Evolutionary conservation across 92 coral and sea anemone species (phyloP).

Genomic region (Epizoanthus illoricatus): DNA sequence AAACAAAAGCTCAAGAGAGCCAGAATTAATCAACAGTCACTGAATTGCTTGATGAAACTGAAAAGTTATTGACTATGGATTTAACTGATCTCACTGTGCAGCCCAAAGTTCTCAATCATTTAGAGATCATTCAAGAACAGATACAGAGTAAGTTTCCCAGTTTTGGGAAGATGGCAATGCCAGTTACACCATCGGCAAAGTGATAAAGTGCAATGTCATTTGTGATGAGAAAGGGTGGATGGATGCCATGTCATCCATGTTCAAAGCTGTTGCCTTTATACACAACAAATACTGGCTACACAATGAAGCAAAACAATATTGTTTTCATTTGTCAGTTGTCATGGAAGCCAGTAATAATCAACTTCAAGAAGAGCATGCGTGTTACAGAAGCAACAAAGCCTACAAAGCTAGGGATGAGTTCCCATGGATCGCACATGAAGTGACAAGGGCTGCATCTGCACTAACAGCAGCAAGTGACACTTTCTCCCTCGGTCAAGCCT

Average conservation of each 20-base stretch:
- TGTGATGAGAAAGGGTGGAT: not conserved
- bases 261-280: slow-evolving; percentile 20
- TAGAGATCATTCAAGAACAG: slow-evolving; percentile 40
- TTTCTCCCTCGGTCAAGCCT: too few relatives aligned
- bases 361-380: slow-evolving; percentile 17
- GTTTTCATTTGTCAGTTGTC: slow-evolving; percentile 6
- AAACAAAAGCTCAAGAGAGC: too few relatives aligned
- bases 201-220: not conserved
- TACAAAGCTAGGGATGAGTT: not conserved
- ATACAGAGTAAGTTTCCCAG: slow-evolving; percentile 34
- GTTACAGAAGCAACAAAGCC: not conserved
- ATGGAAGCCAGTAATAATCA: slow-evolving; percentile 36
- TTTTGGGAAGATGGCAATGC: not conserved
- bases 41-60: too few relatives aligned
- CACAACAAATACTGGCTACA: slow-evolving; percentile 17
- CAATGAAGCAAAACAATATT: slow-evolving; percentile 33
- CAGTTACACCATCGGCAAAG: not conserved
- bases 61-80: too few relatives aligned
- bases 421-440: too few relatives aligned
- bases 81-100: not conserved
- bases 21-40: too few relatives aligned
- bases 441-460: too few relatives aligned
- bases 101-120: slow-evolving; percentile 18
- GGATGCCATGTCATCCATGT: not conserved
- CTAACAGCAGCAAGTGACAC: too few relatives aligned